Evolutionary conservation across 2,113 vertebrate genomes (phyloP), one percentile per base, ranked within the genome.

Genomic region (Atherinomorus stipes): DNA sequence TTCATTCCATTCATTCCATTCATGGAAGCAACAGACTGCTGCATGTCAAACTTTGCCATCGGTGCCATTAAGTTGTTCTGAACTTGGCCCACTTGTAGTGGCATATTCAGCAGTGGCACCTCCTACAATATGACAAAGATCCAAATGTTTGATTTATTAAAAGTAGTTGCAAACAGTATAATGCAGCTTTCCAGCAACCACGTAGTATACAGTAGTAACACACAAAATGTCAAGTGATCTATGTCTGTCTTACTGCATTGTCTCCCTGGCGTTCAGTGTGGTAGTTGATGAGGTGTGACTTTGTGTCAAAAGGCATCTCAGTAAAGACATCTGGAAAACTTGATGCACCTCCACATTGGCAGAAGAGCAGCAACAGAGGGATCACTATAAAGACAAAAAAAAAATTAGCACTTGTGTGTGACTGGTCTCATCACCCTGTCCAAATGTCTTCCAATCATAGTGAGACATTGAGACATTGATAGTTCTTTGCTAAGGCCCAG

Each of bases 251-350:
- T 82, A 98, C 97, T 77, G 88, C 88, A 74, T 95, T 92, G 85
- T 96, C 94, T 49, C 96, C 95, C 45, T 93, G 95, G 31, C 94
- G 95, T 86, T 99, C 97, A 21, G 96, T 95, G 73, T 87, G 89
- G 93, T 96, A 98, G 0, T 95, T 42, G 26, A 87, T 96, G 91
- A 93, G 95, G 85, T 85, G 92, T 87, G 95, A 94, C 87, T 98
- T 97, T 21, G 92, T 90, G n/a, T 89, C 91, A 25, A 64, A 87
- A 19, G 92, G 91, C 26, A 95, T 81, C 0, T 92, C 77, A 19
- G 76, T 9, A 52, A 94, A 95, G 22, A 11, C 5, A 76, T 84
- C 95, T 50, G 84, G 78, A 26, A 89, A 81, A 11, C 3, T 54
- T 5, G 54, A 91, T 47, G 25, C 7, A 0, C 12, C 9, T 9